Percentiles rank a stretch among this genome's conserved stretches.
Conservation (phyloP, 2,113 vertebrate species). For the Neodontobutis hainanensis region DNA sequence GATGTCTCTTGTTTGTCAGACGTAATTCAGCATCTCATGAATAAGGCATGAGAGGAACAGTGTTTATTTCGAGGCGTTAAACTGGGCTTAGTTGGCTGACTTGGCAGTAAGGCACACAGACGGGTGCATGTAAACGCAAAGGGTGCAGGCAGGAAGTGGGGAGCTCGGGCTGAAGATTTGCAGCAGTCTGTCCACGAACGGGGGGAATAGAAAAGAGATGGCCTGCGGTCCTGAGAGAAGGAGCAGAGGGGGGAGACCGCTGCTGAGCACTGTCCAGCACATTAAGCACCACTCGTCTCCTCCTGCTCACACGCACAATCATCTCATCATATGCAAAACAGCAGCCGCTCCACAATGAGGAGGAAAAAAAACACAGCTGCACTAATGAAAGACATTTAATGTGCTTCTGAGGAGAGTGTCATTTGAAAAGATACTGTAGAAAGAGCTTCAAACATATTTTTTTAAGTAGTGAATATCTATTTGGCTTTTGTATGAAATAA, state of each 20-base stretch:
- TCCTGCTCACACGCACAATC: conserved; percentile 52
- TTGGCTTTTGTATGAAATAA: too few species aligned
- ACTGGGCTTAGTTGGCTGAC: conserved; percentile 53
- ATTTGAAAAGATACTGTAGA: conserved; percentile 39
- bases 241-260: neutral
- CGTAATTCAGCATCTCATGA: conserved; percentile 58
- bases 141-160: conserved; percentile 33
- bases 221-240: conserved; percentile 44
- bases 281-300: conserved; percentile 66
- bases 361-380: conserved; percentile 61
- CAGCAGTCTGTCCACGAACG: conserved; percentile 37
- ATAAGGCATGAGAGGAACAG: conserved; percentile 60
- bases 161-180: conserved; percentile 15
- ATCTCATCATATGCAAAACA: conserved; percentile 69
- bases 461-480: too few species aligned
- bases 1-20: conserved; percentile 53
- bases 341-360: conserved; percentile 30
- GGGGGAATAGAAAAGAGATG: conserved; percentile 63
- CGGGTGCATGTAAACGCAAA: conserved; percentile 4
- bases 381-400: conserved; percentile 64
- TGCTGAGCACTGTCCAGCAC: conserved; percentile 68
- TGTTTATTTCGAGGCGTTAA: conserved; percentile 58
- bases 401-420: conserved; percentile 45
- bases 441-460: neutral
- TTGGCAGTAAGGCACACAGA: conserved; percentile 20